Base-by-base conservation (phyloP, 2,113 vertebrate species). In the Acrocephalus arundinaceus region DNA sequence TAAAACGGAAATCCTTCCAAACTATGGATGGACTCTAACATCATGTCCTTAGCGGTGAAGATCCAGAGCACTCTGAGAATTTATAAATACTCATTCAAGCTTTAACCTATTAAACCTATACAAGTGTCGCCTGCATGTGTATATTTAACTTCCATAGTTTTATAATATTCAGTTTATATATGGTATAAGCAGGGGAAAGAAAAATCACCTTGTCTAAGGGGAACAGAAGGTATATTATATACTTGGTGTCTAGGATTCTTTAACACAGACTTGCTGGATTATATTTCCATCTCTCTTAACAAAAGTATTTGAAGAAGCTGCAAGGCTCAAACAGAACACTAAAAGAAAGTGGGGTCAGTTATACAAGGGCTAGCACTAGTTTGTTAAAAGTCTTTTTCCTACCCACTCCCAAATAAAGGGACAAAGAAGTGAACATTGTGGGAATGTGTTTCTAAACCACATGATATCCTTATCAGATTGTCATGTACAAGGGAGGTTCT, bases 381-480 rank as follows among this genome's bases (percentile, higher is more conserved):
- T 92, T 78, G 46, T 89, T 83, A 72, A 28, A 75, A 80, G 58
- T 19, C 78, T 85, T 94, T 92, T 94, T 73, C 81, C 72, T 77
- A 84, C 79, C 43, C 71, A 46, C 83, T 95, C 86, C 90, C 59
- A 94, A 95, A 92, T 82, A 93, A 96, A 97, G 62, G 86, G 79
- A 96, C 96, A 96, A 97, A 96, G 88, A 94, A 95, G 61, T 21
- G 81, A 93, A 90, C 88, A 90, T 96, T 96, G 94, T 90, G 93
- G 83, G 96, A 95, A 96, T 87, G 93, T 92, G 94, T 89, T 94
- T 86, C 93, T 52, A 95, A 96, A 96, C 96, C 94, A 97, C 96
- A 96, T 95, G 93, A 96, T 97, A 96, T 90, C 96, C 93, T 96
- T 96, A 95, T 96, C 96, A 96, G 96, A 96, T 95, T 96, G 96